Conservation (phyloP, 2,113 vertebrate species). For the Catharus bicknelli region DNA sequence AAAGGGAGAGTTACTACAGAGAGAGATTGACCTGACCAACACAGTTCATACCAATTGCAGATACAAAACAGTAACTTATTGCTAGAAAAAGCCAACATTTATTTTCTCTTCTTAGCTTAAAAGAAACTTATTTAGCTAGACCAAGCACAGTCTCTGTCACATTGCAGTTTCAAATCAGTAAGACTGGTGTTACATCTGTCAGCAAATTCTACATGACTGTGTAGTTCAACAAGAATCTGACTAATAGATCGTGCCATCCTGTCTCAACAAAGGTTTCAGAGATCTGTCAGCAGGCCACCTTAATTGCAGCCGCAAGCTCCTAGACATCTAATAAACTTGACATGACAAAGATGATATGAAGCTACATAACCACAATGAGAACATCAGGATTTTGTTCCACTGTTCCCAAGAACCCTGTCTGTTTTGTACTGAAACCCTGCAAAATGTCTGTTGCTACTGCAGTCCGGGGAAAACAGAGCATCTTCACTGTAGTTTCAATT, state of each 20-base stretch:
- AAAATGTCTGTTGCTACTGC: not conserved
- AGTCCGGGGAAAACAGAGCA: not conserved
- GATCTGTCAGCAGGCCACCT: not conserved
- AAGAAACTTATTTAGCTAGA: not conserved
- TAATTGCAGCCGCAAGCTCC: not conserved
- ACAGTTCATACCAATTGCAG: not conserved
- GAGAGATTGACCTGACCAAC: not conserved
- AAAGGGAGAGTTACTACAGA: not conserved
- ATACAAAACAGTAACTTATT: not conserved
- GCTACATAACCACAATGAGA: not conserved
- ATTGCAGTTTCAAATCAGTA: not conserved
- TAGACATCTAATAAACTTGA: constrained; percentile 6
- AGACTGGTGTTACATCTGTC: not conserved
- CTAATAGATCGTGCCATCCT: not conserved
- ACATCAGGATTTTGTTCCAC: not conserved
- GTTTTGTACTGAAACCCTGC: not conserved
- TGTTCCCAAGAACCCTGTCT: not conserved
- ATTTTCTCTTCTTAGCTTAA: not conserved
- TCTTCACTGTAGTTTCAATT: not conserved
- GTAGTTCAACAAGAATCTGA: not conserved
- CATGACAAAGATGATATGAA: not conserved
- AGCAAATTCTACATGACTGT: not conserved
- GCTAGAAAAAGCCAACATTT: not conserved
- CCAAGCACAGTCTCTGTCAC: not conserved
- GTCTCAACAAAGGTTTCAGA: not conserved